These are phyloP conservation scores for Drosophila limbata DNA, from an alignment of 2,888 invertebrate species.

Conservation along the genomic window DNA sequence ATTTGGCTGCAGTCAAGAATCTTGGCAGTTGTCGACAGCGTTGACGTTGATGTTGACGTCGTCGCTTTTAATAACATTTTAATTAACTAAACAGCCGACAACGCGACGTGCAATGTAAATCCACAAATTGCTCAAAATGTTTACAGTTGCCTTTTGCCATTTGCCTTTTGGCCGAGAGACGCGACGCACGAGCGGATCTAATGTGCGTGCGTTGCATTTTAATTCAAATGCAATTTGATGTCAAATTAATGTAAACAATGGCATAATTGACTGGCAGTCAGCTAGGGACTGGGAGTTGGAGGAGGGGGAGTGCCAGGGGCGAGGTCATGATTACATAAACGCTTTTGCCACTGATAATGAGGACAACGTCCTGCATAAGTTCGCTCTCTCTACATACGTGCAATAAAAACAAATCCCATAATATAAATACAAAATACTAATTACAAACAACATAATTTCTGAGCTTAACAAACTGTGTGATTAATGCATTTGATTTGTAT, in stretches of 20 bases:
- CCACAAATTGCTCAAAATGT: conserved; percentile 15
- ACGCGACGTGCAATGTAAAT: conserved; percentile 3
- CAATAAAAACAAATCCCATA: conserved; percentile 44
- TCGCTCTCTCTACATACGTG: conserved; percentile 10
- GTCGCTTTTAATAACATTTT: conserved; percentile 63
- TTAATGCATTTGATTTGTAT: conserved; percentile 48
- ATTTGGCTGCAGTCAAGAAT: conserved; percentile 23
- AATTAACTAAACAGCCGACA: conserved; percentile 59
- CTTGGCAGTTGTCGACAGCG: conserved; percentile 45
- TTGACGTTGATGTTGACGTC: conserved; percentile 38
- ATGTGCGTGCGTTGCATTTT: conserved; percentile 62
- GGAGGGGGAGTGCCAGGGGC: background rate
- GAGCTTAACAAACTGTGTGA: conserved; percentile 49
- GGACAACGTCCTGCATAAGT: conserved; percentile 28
- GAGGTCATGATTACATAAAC: conserved; percentile 35
- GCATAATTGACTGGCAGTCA: conserved; percentile 55
- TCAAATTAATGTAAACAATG: conserved; percentile 74
- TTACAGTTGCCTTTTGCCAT: conserved; percentile 16
- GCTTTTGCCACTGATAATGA: conserved; percentile 45
- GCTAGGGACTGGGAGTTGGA: background rate
- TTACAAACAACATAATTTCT: conserved; percentile 50
- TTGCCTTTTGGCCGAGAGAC: conserved; percentile 6
- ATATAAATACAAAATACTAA: conserved; percentile 34
- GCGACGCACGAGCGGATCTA: conserved; percentile 4
- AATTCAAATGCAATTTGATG: conserved; percentile 65